Evolutionary conservation across 2,113 vertebrate species (phyloP), one percentile per base, ranked within the genome.

Genomic region (Podocnemis expansa): DNA sequence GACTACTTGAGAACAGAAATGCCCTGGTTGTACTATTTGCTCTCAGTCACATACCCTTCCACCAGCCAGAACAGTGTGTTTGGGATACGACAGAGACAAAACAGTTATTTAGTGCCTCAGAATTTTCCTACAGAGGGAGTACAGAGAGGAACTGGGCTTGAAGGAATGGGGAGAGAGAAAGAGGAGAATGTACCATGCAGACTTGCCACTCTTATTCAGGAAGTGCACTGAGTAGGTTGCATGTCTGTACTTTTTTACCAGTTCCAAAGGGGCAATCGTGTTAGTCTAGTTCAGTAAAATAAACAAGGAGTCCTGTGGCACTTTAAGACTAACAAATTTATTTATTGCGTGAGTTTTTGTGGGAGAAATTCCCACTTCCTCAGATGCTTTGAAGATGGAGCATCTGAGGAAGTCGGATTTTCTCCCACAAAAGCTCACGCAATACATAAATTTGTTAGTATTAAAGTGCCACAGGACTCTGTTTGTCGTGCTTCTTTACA

Each of bases 101-200:
- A 67, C 60, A 21, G 34, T 67, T n/a, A 67, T 67, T n/a, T 17
- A 2, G 60, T 21, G 5, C 16, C 34, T 16, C 60, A 19, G 34
- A 67, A 67, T 67, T 31, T 67, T 67, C 16, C 34, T n/a, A 67
- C 17, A 67, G 17, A n/a, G n/a, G 31, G 9, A 70, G 19, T 34
- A 38, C n/a, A 21, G n/a, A 21, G 19, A 70, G 67, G 21, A 70
- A 70, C 67, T 70, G 19, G 12, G 27, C 5, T 83, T 92, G 75
- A 58, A 82, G 85, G 12, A 88, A 51, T 67, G 29, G 25, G 84
- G 45, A 91, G 27, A 67, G 45, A 91, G 27, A 67, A 27, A 67
- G n/a, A 43, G 25, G 58, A 8, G 43, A 56, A 27, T 1, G 6
- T 0, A 1, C 55, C 0, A 0, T 38, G 70, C 31, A 0, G 2